Percentiles rank a stretch among this genome's conserved stretches.
Evolutionary conservation across 1,140 invertebrate species (phyloP).

Genomic region (Philotrypesis tridentata): DNA sequence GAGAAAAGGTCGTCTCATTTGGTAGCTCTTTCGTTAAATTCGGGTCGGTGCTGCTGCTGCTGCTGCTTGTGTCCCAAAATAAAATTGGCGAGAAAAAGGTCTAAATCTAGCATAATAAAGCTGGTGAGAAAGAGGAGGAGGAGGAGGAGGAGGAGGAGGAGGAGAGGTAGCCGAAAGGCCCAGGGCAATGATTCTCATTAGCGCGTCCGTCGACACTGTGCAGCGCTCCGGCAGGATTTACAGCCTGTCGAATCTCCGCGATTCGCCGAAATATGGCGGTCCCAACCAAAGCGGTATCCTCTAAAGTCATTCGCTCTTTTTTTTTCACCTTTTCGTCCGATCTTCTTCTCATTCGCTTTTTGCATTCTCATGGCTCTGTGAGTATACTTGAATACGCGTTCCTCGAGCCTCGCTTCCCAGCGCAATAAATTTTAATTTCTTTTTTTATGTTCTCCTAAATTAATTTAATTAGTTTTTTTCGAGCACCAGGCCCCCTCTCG

Average conservation of each 20-base stretch:
- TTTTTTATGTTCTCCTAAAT: constrained; percentile 39
- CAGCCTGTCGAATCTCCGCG: constrained; percentile 50
- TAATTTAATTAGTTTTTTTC: constrained; percentile 47
- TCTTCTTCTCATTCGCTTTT: constrained; percentile 33
- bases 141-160: neutral
- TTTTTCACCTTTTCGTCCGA: constrained; percentile 12
- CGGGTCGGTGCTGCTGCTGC: constrained; percentile 14
- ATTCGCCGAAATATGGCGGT: constrained; percentile 49
- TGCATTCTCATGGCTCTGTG: constrained; percentile 17
- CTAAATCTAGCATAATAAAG: constrained; percentile 29
- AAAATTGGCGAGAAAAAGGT: constrained; percentile 41
- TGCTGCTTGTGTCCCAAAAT: constrained; percentile 12
- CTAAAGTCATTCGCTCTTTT: constrained; percentile 44
- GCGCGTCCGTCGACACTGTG: constrained; percentile 53
- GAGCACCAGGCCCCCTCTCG: neutral
- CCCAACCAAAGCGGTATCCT: constrained; percentile 45
- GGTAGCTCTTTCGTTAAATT: constrained; percentile 7
- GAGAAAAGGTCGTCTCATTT: neutral
- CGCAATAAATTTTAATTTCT: constrained; percentile 46
- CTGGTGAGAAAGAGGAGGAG: neutral
- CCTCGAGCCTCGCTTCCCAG: neutral
- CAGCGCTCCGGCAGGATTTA: constrained; percentile 49
- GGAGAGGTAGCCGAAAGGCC: constrained; percentile 33
- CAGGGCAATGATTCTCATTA: constrained; percentile 52
- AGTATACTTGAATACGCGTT: neutral